These are phyloP conservation scores for Parazoanthus atlanticus DNA, from an alignment of 92 coral and sea anemone genomes.

Conservation along the genomic window DNA sequence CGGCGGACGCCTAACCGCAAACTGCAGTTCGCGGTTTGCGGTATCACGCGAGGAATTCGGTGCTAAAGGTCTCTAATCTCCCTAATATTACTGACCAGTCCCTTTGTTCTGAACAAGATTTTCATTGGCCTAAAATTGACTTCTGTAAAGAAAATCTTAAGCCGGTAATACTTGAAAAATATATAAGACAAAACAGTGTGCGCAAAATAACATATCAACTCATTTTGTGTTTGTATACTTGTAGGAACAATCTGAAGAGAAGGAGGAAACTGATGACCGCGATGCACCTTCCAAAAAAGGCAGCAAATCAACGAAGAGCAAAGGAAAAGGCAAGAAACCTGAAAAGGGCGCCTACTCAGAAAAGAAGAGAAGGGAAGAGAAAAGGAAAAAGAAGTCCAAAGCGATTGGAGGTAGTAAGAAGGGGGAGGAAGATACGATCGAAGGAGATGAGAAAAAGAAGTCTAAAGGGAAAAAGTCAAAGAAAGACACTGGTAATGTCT, in stretches of 20 bases:
- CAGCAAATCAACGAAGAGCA: neutral
- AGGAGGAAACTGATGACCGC: neutral
- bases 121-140: no score
- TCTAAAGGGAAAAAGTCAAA: neutral
- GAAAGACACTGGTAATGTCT: neutral
- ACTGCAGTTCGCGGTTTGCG: no score
- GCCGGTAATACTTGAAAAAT: no score
- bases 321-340: neutral
- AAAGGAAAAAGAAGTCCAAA: slow-evolving; percentile 27
- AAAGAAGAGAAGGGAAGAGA: slow-evolving; percentile 12
- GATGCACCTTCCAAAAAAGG: neutral
- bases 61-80: no score
- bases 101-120: no score
- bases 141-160: no score
- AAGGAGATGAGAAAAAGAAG: neutral
- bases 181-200: neutral
- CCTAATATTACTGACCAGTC: no score
- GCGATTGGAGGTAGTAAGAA: neutral
- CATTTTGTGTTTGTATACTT: neutral
- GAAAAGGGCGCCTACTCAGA: neutral
- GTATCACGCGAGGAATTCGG: no score
- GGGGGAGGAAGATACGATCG: neutral
- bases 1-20: no score
- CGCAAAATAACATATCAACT: neutral
- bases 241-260: neutral